Evolutionary conservation across 1,140 invertebrate species (phyloP).

Genomic region (Camponotus floridanus): DNA sequence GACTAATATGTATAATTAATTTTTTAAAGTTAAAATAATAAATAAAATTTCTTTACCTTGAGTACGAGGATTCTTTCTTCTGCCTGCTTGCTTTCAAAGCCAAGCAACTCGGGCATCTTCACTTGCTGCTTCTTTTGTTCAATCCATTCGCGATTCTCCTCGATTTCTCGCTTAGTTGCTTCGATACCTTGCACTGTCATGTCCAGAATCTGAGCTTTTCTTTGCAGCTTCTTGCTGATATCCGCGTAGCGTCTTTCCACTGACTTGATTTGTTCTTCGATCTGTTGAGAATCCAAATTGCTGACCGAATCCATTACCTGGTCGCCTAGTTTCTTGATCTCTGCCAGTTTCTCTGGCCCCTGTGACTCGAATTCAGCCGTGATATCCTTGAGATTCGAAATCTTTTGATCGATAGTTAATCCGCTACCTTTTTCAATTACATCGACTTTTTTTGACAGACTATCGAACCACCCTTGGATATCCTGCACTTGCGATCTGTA

Average conservation of each 20-base stretch:
- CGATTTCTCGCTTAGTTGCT: constrained; percentile 91
- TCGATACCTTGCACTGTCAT: constrained; percentile 93
- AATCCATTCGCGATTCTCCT: constrained; percentile 93
- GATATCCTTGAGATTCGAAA: constrained; percentile 90
- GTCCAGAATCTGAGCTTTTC: constrained; percentile 93
- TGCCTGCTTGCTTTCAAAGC: constrained; percentile 91
- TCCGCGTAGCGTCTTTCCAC: constrained; percentile 94
- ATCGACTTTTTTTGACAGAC: constrained; percentile 92
- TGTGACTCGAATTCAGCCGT: constrained; percentile 90
- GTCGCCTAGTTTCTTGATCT: constrained; percentile 89
- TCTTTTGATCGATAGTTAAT: constrained; percentile 93
- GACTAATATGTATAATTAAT: constrained; percentile 6
- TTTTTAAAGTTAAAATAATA: background rate
- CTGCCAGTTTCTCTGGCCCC: constrained; percentile 89
- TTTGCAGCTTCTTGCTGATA: constrained; percentile 92
- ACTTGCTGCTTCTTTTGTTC: constrained; percentile 91
- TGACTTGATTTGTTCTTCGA: constrained; percentile 94
- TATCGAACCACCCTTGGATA: constrained; percentile 93
- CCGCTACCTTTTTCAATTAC: constrained; percentile 93
- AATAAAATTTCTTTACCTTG: constrained; percentile 84
- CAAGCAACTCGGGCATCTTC: constrained; percentile 89
- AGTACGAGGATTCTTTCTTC: constrained; percentile 91
- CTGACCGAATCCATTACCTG: constrained; percentile 93
- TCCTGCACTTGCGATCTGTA: constrained; percentile 92
- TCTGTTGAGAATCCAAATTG: constrained; percentile 95